Evolutionary conservation across 1,140 invertebrate species (phyloP).

Genomic region (Sitobion miscanthi): DNA sequence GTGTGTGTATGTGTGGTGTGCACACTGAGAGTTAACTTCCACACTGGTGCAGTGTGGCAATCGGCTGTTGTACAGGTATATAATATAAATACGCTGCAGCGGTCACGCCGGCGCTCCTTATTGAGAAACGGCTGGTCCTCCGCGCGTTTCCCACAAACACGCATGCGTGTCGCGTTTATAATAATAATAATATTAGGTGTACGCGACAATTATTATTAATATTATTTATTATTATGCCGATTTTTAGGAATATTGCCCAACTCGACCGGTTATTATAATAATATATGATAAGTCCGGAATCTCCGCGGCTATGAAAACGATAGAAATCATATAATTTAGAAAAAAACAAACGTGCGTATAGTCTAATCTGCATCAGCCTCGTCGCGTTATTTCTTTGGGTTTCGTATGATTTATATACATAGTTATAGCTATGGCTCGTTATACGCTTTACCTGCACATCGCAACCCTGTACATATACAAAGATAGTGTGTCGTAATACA

Average conservation of each 20-base stretch:
- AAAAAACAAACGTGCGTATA: not conserved
- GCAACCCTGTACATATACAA: no score
- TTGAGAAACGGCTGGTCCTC: slow-evolving; percentile 5
- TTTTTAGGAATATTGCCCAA: slow-evolving; percentile 33
- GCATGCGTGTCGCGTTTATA: not conserved
- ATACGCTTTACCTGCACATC: not conserved
- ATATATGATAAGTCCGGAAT: not conserved
- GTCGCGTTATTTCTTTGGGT: not conserved
- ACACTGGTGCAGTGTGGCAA: slow-evolving; percentile 35
- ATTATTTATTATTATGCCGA: not conserved
- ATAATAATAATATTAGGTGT: no score
- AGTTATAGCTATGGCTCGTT: not conserved
- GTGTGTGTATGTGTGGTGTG: not conserved
- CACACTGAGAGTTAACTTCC: not conserved
- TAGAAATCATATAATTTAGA: not conserved
- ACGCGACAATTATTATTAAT: no score
- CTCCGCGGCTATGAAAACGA: not conserved
- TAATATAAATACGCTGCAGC: not conserved
- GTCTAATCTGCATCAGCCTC: not conserved
- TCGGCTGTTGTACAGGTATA: not conserved
- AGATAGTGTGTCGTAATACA: not conserved
- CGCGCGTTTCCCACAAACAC: not conserved
- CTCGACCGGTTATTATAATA: no score
- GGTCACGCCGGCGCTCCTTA: not conserved
- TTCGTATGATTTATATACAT: not conserved